phyloP scores from a whole-genome alignment of 1,140 invertebrate genomes.

The Phortica variegata region DNA sequence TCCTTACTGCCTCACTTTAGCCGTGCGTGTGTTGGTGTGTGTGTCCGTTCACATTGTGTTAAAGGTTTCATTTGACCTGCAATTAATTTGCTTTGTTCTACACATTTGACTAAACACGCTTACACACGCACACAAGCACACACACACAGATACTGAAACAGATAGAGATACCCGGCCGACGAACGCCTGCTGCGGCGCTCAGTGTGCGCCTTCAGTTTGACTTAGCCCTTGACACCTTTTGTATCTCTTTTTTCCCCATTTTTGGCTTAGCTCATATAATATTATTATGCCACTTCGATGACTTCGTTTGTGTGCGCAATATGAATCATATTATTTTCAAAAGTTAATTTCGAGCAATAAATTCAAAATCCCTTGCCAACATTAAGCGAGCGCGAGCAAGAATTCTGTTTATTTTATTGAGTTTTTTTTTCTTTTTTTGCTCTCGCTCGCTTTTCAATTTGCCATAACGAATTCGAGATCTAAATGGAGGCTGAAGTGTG shows the following conservation, averaged over 20 bases:
- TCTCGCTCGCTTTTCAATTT: conserved; percentile 14
- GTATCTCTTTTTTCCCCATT: no score
- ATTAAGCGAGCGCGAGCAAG: no score
- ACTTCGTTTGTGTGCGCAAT: conserved; percentile 21
- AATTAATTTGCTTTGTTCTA: conserved; percentile 56
- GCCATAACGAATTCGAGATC: not conserved
- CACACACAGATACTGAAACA: not conserved
- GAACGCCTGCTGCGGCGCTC: not conserved
- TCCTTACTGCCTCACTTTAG: conserved; percentile 23
- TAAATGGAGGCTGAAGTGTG: no score
- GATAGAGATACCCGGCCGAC: no score
- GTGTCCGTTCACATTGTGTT: conserved; percentile 10
- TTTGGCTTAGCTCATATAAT: no score
- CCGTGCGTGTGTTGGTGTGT: no score
- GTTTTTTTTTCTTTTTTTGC: not conserved
- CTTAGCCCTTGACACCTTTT: not conserved
- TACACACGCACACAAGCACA: not conserved
- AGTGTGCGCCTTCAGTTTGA: not conserved
- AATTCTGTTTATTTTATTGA: conserved; percentile 15
- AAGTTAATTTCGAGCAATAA: conserved; percentile 53
- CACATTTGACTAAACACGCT: conserved; percentile 32
- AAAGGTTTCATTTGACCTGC: conserved; percentile 51
- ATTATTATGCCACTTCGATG: conserved; percentile 51
- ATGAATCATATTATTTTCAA: conserved; percentile 52
- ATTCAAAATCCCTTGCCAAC: conserved; percentile 47